Percentiles rank a stretch among this genome's conserved stretches.
phyloP scores from a whole-genome alignment of 2,888 invertebrate genomes.

The Chymomyza fuscimana region DNA sequence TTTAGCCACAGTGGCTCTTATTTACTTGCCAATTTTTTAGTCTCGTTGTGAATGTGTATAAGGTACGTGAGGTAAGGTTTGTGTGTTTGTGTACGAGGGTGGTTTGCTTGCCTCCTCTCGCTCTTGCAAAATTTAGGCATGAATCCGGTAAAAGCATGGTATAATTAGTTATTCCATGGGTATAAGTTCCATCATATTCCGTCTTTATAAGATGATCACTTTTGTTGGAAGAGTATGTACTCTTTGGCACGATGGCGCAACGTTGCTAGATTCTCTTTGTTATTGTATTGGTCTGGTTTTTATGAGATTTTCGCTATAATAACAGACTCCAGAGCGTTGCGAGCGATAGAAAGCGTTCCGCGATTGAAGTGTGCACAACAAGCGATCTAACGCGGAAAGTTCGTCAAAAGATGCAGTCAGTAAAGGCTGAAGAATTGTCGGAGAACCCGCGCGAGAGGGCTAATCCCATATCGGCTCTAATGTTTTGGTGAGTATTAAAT shows the following conservation, averaged over 20 bases:
- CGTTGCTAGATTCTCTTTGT: not conserved
- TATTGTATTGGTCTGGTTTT: not conserved
- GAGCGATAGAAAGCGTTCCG: conserved; percentile 40
- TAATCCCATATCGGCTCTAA: conserved; percentile 83
- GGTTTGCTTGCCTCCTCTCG: too few species aligned
- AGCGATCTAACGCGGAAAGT: not conserved
- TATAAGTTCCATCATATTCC: too few species aligned
- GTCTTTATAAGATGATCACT: too few species aligned
- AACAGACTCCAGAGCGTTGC: conserved; percentile 14
- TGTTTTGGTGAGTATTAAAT: conserved; percentile 81
- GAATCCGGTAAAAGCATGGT: too few species aligned
- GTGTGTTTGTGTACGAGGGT: too few species aligned
- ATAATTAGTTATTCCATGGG: accelerated
- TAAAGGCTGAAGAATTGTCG: conserved; percentile 79
- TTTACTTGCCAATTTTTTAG: too few species aligned
- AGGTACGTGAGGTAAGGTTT: too few species aligned
- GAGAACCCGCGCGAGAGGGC: conserved; percentile 81
- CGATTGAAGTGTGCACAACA: conserved; percentile 33
- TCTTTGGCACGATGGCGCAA: not conserved
- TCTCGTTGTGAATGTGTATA: too few species aligned
- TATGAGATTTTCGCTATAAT: conserved; percentile 30
- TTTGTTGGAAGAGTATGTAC: not conserved
- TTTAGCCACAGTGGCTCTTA: too few species aligned
- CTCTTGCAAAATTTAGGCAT: too few species aligned
- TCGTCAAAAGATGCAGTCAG: conserved; percentile 71